Conservation (phyloP, 2,797 vertebrate genomes). For the Sciaenops ocellatus region DNA sequence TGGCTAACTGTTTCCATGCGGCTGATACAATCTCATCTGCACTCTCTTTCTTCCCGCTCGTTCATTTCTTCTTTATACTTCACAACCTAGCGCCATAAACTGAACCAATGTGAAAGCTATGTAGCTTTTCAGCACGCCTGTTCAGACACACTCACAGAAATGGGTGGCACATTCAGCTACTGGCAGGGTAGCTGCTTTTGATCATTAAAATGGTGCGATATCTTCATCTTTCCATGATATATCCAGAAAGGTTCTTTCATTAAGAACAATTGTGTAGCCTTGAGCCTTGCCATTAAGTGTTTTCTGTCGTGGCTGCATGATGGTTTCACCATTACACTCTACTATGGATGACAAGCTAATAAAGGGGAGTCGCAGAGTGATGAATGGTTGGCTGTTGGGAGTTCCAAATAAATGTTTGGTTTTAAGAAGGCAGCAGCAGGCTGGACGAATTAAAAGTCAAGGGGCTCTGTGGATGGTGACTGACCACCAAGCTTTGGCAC, state of each 20-base stretch:
- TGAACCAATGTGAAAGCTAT: conserved; percentile 41
- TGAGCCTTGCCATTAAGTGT: conserved; percentile 25
- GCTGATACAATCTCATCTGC: conserved; percentile 75
- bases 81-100: conserved; percentile 63
- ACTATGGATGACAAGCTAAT: conserved; percentile 68
- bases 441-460: conserved; percentile 63
- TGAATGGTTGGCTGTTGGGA: conserved; percentile 66
- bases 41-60: conserved; percentile 19
- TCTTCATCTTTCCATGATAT: conserved; percentile 31
- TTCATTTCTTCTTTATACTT: conserved; percentile 65
- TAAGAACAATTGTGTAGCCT: conserved; percentile 29
- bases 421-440: conserved; percentile 52
- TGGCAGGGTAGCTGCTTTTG: conserved; percentile 13
- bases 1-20: conserved; percentile 77
- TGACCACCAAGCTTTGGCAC: conserved; percentile 58
- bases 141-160: conserved; percentile 43
- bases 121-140: conserved; percentile 59
- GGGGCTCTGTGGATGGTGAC: conserved; percentile 42
- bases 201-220: conserved; percentile 12
- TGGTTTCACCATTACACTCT: conserved; percentile 46
- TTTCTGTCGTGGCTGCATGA: conserved; percentile 38
- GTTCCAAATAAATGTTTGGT: conserved; percentile 68
- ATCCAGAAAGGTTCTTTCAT: conserved; percentile 22
- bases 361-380: conserved; percentile 62
- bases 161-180: conserved; percentile 45